Conservation (phyloP, 1,140 invertebrate genomes). For the Orchesella cincta region DNA sequence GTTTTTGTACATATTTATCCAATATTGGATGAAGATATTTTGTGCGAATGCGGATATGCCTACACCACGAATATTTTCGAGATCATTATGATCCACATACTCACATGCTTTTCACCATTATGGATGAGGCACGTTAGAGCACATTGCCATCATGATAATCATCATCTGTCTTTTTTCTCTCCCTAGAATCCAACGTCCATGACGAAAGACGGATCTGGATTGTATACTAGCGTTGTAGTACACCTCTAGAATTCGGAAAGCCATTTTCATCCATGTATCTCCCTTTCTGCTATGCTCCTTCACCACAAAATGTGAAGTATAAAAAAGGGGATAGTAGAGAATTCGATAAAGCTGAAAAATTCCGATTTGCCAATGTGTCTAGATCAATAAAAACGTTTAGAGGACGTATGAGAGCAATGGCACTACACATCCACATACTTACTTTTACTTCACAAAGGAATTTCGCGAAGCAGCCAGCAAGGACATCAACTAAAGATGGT, state of each 20-base stretch:
- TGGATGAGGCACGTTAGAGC: too few species aligned
- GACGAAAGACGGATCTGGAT: not conserved
- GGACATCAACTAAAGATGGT: slow-evolving; percentile 23
- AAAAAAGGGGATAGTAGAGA: not conserved
- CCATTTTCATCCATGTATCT: not conserved
- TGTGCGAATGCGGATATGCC: too few species aligned
- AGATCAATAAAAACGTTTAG: slow-evolving; percentile 28
- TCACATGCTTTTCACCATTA: too few species aligned
- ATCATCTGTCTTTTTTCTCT: slow-evolving; percentile 26
- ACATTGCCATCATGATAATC: too few species aligned
- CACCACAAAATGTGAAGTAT: not conserved
- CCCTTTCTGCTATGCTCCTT: not conserved
- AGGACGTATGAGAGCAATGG: not conserved
- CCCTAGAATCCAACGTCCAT: slow-evolving; percentile 5
- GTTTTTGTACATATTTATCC: too few species aligned
- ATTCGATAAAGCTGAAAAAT: slow-evolving; percentile 17
- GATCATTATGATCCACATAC: too few species aligned
- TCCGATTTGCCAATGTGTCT: slow-evolving; percentile 21
- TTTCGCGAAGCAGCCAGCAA: not conserved
- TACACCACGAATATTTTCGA: too few species aligned
- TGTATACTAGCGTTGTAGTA: too few species aligned
- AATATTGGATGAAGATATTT: too few species aligned
- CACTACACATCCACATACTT: not conserved
- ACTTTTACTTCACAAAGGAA: slow-evolving; percentile 2
- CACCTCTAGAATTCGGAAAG: not conserved